phyloP scores from a whole-genome alignment of 1,140 invertebrate genomes.

The Ceratina calcarata region DNA sequence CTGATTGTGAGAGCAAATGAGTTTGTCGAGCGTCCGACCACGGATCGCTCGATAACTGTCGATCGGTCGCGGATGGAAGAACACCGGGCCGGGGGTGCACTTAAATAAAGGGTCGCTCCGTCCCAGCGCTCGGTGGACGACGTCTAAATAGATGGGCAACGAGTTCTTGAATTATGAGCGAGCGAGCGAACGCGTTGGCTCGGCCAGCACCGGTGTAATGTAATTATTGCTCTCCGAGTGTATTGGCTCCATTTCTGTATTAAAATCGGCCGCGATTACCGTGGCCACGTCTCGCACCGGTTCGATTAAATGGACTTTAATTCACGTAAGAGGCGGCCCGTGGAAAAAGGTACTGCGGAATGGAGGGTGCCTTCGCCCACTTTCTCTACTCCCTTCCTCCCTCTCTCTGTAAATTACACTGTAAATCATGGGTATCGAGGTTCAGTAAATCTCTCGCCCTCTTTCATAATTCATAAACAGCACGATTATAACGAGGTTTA shows the following conservation, averaged over 20 bases:
- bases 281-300: constrained; percentile 6
- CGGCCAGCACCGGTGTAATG: constrained; percentile 61
- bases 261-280: constrained; percentile 72
- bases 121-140: constrained; percentile 64
- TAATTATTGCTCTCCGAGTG: constrained; percentile 74
- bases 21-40: constrained; percentile 35
- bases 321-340: constrained; percentile 66
- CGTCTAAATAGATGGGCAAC: constrained; percentile 76
- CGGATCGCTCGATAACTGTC: constrained; percentile 53
- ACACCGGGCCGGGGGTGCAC: constrained; percentile 59
- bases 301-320: constrained; percentile 77
- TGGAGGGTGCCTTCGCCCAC: background rate
- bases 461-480: background rate
- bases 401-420: background rate
- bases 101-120: constrained; percentile 67
- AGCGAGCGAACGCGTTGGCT: constrained; percentile 40
- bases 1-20: constrained; percentile 32
- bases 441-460: background rate
- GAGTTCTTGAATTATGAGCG: constrained; percentile 75
- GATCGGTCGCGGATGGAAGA: constrained; percentile 75
- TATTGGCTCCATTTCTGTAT: constrained; percentile 76
- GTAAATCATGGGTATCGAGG: constrained; percentile 22
- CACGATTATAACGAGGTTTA: too few species aligned
- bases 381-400: background rate
- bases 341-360: constrained; percentile 4